phyloP scores from a whole-genome alignment of 2,888 invertebrate species.

The Agrochola litura region DNA sequence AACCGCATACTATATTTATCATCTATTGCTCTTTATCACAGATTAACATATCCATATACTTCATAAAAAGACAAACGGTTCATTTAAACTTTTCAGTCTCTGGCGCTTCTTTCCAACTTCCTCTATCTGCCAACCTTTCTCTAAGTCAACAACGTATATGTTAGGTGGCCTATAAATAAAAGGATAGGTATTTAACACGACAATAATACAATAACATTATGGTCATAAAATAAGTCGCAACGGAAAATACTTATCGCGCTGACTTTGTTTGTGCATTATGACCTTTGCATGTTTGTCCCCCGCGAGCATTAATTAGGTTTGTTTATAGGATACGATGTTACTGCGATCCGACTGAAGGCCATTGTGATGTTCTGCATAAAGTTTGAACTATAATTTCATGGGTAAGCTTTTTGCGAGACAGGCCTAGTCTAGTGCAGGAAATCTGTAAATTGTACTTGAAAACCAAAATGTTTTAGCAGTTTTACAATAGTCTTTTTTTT shows the following conservation, averaged over 20 bases:
- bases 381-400: neutral
- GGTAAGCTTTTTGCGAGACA: neutral
- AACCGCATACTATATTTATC: too few relatives aligned
- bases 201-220: conserved; percentile 45
- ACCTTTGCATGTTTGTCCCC: conserved; percentile 61
- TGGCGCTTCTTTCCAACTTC: neutral
- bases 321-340: conserved; percentile 28
- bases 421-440: neutral
- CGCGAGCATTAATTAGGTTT: conserved; percentile 26
- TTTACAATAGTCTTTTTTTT: too few relatives aligned
- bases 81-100: neutral
- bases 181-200: neutral
- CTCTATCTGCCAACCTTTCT: neutral
- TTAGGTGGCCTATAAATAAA: conserved; percentile 6
- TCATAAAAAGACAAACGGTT: neutral
- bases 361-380: neutral
- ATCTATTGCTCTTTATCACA: too few relatives aligned
- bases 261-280: conserved; percentile 56
- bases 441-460: neutral
- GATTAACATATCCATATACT: neutral
- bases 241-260: conserved; percentile 41
- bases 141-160: too few relatives aligned
- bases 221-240: conserved; percentile 31
- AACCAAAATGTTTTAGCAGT: neutral
- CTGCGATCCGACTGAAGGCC: neutral